Conservation (phyloP, 2,113 vertebrate species). For the Scomber japonicus region DNA sequence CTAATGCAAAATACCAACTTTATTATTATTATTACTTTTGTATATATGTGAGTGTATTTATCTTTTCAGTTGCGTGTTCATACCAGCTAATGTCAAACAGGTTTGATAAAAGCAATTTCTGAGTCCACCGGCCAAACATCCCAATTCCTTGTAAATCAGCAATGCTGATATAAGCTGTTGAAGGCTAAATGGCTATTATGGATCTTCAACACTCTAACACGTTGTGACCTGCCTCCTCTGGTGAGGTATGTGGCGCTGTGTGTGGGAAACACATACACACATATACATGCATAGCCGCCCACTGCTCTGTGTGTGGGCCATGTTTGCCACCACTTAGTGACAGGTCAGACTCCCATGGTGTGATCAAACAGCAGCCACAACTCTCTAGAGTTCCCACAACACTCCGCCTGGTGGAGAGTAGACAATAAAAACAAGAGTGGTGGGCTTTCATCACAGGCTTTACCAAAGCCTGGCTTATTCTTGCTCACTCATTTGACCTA, state of each 20-base stretch:
- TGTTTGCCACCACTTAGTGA: conserved; percentile 85
- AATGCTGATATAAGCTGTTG: conserved; percentile 82
- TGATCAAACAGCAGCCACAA: conserved; percentile 86
- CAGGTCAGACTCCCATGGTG: conserved; percentile 82
- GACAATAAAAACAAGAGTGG: conserved; percentile 82
- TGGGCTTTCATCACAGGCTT: conserved; percentile 79
- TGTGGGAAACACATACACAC: conserved; percentile 79
- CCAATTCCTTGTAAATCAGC: conserved; percentile 81
- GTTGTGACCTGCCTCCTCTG: conserved; percentile 80
- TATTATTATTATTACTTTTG: neutral
- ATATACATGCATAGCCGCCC: conserved; percentile 50
- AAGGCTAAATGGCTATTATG: conserved; percentile 84
- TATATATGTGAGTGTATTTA: neutral
- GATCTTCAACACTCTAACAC: conserved; percentile 80
- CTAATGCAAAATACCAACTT: neutral
- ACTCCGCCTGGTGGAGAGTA: conserved; percentile 78
- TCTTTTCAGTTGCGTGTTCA: conserved; percentile 9
- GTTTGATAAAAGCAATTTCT: conserved; percentile 50
- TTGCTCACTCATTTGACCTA: conserved; percentile 50
- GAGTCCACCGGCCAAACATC: conserved; percentile 52
- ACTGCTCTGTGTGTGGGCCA: conserved; percentile 81
- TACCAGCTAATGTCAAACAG: conserved; percentile 42
- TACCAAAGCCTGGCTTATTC: conserved; percentile 62
- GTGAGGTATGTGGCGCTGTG: conserved; percentile 80
- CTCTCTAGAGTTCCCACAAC: conserved; percentile 79